Conservation (phyloP, 2,797 vertebrate genomes). For the Enteromius treurensis region DNA sequence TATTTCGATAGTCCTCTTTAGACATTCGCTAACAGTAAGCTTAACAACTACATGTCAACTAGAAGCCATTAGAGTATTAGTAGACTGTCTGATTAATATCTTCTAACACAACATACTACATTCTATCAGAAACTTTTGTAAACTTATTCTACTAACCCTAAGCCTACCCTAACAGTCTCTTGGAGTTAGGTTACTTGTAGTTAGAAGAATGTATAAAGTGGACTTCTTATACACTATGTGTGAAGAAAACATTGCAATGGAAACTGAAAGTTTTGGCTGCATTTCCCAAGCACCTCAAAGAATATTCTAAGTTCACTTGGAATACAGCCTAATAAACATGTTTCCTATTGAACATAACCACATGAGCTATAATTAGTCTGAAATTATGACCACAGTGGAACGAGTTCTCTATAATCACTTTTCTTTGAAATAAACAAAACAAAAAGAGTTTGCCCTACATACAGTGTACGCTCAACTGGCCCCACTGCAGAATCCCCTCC, state of each 20-base stretch:
- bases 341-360: neutral
- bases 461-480: conserved; percentile 63
- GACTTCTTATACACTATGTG: no score
- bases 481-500: conserved; percentile 63
- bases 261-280: neutral
- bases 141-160: no score
- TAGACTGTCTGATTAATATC: no score
- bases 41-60: no score
- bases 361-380: neutral
- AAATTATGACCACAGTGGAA: neutral
- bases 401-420: conserved; percentile 9
- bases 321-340: conserved; percentile 4
- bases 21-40: no score
- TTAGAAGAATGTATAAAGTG: no score
- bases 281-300: neutral
- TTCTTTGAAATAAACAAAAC: conserved; percentile 38
- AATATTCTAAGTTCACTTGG: conserved; percentile 1
- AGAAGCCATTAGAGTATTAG: no score
- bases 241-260: neutral
- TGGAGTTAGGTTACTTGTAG: no score
- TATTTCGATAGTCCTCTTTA: no score
- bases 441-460: conserved; percentile 51
- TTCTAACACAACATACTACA: no score
- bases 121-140: no score
- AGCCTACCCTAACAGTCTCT: no score